Conservation (phyloP, 64 coral and sea anemone species). For the Stichodactyla mertensii region DNA sequence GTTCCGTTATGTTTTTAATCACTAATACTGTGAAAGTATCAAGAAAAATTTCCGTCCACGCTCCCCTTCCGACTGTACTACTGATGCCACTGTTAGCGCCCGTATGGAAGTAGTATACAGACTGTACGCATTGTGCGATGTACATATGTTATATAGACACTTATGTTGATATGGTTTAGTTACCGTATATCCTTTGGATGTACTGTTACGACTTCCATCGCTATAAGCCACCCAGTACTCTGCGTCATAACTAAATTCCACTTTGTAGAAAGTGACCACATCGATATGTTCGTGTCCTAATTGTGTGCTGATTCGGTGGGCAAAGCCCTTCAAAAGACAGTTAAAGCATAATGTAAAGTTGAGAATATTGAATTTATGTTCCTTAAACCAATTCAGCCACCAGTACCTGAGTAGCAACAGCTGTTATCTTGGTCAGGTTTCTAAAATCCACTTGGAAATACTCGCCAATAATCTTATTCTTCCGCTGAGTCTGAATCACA, state of each 20-base stretch:
- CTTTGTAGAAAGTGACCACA: slow-evolving; percentile 51
- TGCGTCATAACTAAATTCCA: slow-evolving; percentile 67
- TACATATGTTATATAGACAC: no score
- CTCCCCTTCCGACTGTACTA: no score
- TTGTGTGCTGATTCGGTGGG: neutral
- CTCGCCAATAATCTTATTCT: slow-evolving; percentile 29
- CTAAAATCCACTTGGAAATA: slow-evolving; percentile 76
- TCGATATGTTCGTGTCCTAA: slow-evolving; percentile 17
- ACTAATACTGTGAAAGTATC: no score
- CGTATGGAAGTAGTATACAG: no score
- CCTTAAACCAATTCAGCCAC: neutral
- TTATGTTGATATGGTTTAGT: neutral
- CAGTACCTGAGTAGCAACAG: slow-evolving; percentile 69
- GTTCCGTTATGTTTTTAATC: no score
- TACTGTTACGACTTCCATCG: slow-evolving; percentile 32
- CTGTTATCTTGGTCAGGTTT: slow-evolving; percentile 72
- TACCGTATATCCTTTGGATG: slow-evolving; percentile 54
- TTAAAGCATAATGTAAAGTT: neutral
- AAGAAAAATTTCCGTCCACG: no score
- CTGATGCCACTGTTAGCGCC: no score
- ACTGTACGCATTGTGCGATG: no score
- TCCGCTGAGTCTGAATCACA: slow-evolving; percentile 3
- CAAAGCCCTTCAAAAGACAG: neutral
- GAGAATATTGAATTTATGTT: no score
- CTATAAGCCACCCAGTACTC: slow-evolving; percentile 54